Base-by-base conservation (phyloP, 2,797 vertebrate genomes). In the Trachurus trachurus region DNA sequence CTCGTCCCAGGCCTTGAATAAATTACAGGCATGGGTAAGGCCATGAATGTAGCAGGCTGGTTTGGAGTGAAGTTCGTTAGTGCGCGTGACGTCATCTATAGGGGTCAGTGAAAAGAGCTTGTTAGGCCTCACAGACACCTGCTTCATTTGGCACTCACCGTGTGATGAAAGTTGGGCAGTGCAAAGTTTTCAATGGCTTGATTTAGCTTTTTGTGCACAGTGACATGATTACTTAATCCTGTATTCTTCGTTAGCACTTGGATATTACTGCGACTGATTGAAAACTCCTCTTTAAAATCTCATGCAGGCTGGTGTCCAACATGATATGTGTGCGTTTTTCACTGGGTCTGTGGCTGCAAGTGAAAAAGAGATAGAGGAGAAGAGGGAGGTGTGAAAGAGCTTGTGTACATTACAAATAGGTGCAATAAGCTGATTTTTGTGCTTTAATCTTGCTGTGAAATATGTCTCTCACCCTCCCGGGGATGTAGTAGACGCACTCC, bases 11-110 rank as follows among this genome's bases (percentile, higher is more conserved):
- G 89, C 79, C 92, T 91, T 90, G 93, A 95, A 95, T 95, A 93
- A 94, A 95, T 95, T 93, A 92, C 89, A 78, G 76, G 81, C 83
- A 60, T 77, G 86, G 87, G 89, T 83, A 85, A 78, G 85, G 68
- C 85, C 75, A 88, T 92, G 91, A 94, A 92, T 93, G 91, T 82
- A 82, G 76, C 84, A 65, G 84, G 85, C 79, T 86, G 79, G 84
- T 86, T 89, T 86, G 85, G 88, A 93, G 82, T 62, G 87, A 91
- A 85, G 92, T 92, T 92, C 81, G 92, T 95, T 95, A 92, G 88
- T 65, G 82, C 71, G 8, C 50, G 89, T 91, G 89, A 94, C 84
- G 82, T 95, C 92, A 93, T 87, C 86, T 88, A 90, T 90, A 90
- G 85, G 82, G 88, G 81, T 81, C 67, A 66, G 69, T 92, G 88